Evolutionary conservation across 2,888 invertebrate species (phyloP), one percentile per base, ranked within the genome.

Genomic region (Hypercompe scribonia): DNA sequence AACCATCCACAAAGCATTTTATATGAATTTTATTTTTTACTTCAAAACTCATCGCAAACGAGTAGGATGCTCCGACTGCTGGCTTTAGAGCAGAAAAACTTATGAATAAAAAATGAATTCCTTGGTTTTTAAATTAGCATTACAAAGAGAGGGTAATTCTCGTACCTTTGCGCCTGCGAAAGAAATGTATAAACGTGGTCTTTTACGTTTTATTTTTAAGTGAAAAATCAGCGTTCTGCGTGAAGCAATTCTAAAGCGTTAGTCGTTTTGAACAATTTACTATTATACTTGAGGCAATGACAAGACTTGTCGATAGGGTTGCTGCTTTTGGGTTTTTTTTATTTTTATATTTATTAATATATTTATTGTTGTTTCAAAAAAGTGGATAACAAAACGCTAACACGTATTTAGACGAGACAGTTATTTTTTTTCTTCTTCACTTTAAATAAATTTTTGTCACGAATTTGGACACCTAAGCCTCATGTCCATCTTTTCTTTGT

Each of bases 31-130:
- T 86, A 86, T 85, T 86, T 89, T 88, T 87, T 90, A 89, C 88
- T 90, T 89, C 85, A 91, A 84, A 92, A 91, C 91, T 94, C 92
- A 93, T 94, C 93, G 88, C 90, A 89, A 90, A 90, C 90, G 89
- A 92, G 91, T 93, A 90, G 91, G 90, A 92, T 93, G 92, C 93
- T 93, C 92, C 87, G 90, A 92, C 93, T 93, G 94, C 90, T 91
- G 90, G 92, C 93, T 94, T 92, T 90, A 90, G 91, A 93, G 92
- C 93, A 93, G 93, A 94, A 95, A 95, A 95, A 94, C 94, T 95
- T 95, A 95, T 95, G 95, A 95, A 95, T 95, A 95, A 95, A 95
- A 94, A 94, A 95, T 95, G 95, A 95, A 95, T 94, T 93, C 94
- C 94, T 94, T 94, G 93, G 95, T 94, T 94, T 94, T 94, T 92